Evolutionary conservation across 2,797 vertebrate genomes (phyloP).

Genomic region (Vireo griseus): DNA sequence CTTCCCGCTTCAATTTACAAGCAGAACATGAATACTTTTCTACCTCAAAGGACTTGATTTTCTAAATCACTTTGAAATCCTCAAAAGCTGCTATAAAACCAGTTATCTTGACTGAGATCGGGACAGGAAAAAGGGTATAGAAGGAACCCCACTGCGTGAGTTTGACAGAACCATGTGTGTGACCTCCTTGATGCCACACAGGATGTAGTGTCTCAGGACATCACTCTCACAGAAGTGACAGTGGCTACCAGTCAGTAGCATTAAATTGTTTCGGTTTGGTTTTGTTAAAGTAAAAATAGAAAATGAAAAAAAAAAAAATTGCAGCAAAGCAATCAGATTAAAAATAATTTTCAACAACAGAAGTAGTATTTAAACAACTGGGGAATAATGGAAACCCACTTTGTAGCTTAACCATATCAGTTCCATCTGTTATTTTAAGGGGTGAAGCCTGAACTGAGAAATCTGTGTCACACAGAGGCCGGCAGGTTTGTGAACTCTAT

Average conservation of each 20-base stretch:
- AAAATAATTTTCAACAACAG: conserved; percentile 11
- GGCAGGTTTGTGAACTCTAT: conserved; percentile 64
- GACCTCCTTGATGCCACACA: background rate
- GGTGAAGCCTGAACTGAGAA: conserved; percentile 49
- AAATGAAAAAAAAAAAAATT: background rate
- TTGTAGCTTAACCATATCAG: background rate
- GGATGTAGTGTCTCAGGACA: background rate
- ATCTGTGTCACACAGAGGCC: conserved; percentile 51
- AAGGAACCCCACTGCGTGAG: background rate
- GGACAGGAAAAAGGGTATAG: conserved; percentile 21
- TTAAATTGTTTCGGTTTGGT: background rate
- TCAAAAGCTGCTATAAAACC: conserved; percentile 41
- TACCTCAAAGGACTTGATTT: conserved; percentile 39
- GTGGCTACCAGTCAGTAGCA: background rate
- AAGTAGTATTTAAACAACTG: conserved; percentile 36
- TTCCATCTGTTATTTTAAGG: conserved; percentile 62
- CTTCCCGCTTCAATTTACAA: background rate
- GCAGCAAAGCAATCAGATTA: background rate
- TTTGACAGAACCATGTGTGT: conserved; percentile 23
- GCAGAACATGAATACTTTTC: background rate
- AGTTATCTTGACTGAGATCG: background rate
- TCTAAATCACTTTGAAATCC: conserved; percentile 52
- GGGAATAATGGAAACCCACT: background rate
- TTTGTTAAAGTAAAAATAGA: background rate
- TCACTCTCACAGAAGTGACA: background rate